These are phyloP conservation scores for Ceramica pisi DNA, from an alignment of 2,888 invertebrate genomes.

Conservation along the genomic window DNA sequence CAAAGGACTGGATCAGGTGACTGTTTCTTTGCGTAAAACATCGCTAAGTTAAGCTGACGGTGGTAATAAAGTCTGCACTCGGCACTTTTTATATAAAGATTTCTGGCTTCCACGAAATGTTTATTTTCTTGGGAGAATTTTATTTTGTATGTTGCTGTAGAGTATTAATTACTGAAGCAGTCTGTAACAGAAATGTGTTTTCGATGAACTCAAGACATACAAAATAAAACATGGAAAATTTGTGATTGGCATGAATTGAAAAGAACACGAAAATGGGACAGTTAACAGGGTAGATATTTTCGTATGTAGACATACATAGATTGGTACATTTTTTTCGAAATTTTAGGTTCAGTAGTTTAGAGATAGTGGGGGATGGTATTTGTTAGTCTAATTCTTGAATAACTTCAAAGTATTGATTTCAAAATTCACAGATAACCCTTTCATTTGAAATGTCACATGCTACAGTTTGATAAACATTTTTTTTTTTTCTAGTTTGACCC, in stretches of 20 bases:
- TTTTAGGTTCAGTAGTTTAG: no score
- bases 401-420: no score
- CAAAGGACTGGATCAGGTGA: neutral
- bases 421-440: no score
- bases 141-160: neutral
- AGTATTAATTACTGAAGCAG: neutral
- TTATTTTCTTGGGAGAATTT: neutral
- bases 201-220: neutral
- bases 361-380: no score
- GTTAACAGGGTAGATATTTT: no score
- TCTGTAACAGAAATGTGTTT: neutral
- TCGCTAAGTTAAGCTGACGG: slow-evolving; percentile 23
- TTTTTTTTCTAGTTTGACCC: no score
- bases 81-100: slow-evolving; percentile 8
- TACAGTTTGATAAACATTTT: no score
- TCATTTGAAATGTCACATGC: no score
- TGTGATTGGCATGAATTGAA: neutral
- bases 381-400: no score
- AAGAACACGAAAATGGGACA: no score
- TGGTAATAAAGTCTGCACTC: slow-evolving; percentile 17
- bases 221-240: neutral
- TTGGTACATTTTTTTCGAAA: no score
- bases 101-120: neutral
- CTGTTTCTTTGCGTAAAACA: slow-evolving; percentile 17
- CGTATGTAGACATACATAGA: no score